Percentiles rank a stretch among this genome's conserved stretches.
Conservation (phyloP, 2,113 vertebrate species). For the Apeltes quadracus region DNA sequence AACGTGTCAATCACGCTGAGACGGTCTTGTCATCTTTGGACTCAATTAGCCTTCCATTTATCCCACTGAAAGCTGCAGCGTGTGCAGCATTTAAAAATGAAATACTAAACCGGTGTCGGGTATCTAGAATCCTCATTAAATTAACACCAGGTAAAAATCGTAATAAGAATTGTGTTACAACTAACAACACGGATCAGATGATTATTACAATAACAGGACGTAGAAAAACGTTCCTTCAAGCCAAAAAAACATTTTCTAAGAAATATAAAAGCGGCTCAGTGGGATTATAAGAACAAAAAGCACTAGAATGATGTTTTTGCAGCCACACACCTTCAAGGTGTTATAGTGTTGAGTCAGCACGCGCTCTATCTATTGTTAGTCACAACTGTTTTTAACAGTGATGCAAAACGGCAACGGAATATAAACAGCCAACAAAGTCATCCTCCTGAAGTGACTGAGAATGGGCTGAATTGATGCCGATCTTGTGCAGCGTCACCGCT, state of each 20-base stretch:
- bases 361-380: background rate
- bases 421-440: background rate
- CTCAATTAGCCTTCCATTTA: conserved; percentile 7
- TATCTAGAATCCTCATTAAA: background rate
- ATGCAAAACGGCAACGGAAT: background rate
- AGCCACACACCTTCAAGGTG: background rate
- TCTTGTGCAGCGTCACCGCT: background rate
- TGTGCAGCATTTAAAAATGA: background rate
- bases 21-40: background rate
- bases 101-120: conserved; percentile 1
- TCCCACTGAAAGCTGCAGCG: background rate
- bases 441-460: conserved; percentile 2
- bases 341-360: background rate
- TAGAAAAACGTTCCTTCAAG: background rate
- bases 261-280: background rate
- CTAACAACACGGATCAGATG: too few species aligned
- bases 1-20: conserved; percentile 7
- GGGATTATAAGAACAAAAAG: background rate
- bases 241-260: background rate
- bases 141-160: background rate
- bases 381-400: background rate
- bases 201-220: background rate
- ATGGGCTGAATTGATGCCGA: background rate
- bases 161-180: background rate
- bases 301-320: background rate